These are phyloP conservation scores for Cotesia glomerata DNA, from an alignment of 1,140 invertebrate genomes.

Conservation along the genomic window DNA sequence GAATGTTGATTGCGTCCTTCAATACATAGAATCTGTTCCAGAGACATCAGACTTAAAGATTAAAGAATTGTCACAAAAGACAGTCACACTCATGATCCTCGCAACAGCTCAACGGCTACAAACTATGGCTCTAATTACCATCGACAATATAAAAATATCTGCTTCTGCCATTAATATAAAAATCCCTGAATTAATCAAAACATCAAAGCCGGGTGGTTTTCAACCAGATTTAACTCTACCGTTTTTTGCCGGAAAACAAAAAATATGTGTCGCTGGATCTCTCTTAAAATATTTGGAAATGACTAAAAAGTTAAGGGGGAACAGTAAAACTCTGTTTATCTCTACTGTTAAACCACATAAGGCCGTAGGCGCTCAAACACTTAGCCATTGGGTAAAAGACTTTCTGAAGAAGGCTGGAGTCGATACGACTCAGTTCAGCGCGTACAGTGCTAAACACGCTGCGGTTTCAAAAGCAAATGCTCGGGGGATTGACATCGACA, in stretches of 20 bases:
- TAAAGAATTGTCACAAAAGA: conserved; percentile 10
- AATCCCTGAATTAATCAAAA: conserved; percentile 22
- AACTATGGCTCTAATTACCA: conserved; percentile 19
- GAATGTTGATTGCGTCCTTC: background rate
- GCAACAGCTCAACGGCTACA: conserved; percentile 21
- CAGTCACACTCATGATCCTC: background rate
- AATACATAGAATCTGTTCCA: background rate
- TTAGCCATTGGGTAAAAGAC: too few relatives aligned
- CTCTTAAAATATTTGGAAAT: too few relatives aligned
- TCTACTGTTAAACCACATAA: too few relatives aligned
- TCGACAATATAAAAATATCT: conserved; percentile 2
- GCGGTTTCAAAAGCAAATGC: conserved; percentile 32
- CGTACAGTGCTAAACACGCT: conserved; percentile 29
- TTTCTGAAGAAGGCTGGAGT: background rate
- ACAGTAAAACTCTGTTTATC: too few relatives aligned
- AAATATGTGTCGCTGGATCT: background rate
- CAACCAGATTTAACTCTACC: conserved; percentile 17
- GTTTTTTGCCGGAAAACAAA: conserved; percentile 13
- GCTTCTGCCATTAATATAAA: conserved; percentile 5
- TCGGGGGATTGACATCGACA: conserved; percentile 28
- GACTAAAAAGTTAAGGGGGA: too few relatives aligned
- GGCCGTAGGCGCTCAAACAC: too few relatives aligned
- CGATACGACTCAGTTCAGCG: conserved; percentile 4
- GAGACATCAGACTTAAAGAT: background rate
- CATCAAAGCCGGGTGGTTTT: conserved; percentile 11